Conservation (phyloP, 2,888 invertebrate genomes). For the Eurytoma californica region DNA sequence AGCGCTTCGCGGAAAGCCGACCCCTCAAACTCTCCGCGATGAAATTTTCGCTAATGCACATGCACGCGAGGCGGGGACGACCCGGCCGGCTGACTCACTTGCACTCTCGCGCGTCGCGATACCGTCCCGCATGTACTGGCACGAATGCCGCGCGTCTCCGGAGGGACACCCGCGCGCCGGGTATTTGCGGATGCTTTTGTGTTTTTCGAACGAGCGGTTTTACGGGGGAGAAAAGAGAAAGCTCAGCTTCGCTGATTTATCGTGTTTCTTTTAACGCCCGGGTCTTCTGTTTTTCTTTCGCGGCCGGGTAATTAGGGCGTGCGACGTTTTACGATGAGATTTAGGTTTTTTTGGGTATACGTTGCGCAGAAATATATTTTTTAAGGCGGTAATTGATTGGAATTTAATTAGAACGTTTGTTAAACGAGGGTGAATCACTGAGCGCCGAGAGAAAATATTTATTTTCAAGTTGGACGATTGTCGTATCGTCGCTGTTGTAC, state of each 20-base stretch:
- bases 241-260: too few relatives aligned
- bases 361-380: too few relatives aligned
- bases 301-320: too few relatives aligned
- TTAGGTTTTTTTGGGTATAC: not conserved
- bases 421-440: too few relatives aligned
- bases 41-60: conserved; percentile 30
- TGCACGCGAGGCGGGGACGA: not conserved
- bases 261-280: too few relatives aligned
- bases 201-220: conserved; percentile 25
- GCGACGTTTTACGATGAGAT: too few relatives aligned
- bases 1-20: conserved; percentile 51
- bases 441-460: not conserved
- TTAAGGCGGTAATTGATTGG: too few relatives aligned
- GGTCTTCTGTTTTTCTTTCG: too few relatives aligned
- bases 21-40: conserved; percentile 27
- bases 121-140: conserved; percentile 29
- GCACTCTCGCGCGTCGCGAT: not conserved
- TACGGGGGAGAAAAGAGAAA: not conserved
- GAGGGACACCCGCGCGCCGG: conserved; percentile 18
- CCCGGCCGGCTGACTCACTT: too few relatives aligned
- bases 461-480: not conserved
- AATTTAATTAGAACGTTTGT: too few relatives aligned
- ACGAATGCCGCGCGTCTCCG: not conserved
- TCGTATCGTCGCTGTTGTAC: not conserved
- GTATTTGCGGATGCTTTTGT: conserved; percentile 34